phyloP scores from a whole-genome alignment of 2,888 invertebrate species.

The Thereva unica region DNA sequence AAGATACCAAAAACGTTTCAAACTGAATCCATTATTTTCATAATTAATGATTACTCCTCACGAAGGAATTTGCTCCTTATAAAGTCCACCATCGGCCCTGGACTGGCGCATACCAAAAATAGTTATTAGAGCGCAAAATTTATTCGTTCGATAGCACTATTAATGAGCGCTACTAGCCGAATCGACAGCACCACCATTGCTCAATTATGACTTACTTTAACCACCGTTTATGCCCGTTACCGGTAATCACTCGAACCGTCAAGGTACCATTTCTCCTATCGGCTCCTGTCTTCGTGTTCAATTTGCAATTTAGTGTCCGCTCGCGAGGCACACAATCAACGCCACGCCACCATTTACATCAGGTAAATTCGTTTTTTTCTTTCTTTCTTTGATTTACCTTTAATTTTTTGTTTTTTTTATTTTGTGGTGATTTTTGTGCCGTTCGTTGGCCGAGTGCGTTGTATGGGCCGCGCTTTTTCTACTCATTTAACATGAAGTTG shows the following conservation, averaged over 20 bases:
- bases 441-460: conserved; percentile 15
- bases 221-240: conserved; percentile 10
- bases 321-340: conserved; percentile 33
- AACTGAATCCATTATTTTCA: no score
- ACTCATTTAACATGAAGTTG: conserved; percentile 23
- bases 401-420: conserved; percentile 20
- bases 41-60: no score
- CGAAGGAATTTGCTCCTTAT: no score
- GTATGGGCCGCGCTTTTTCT: conserved; percentile 10
- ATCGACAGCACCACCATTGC: no score
- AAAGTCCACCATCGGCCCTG: no score
- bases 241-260: conserved; percentile 33
- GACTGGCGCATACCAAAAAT: no score
- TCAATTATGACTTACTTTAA: conserved; percentile 32
- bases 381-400: conserved; percentile 12
- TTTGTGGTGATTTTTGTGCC: conserved; percentile 3
- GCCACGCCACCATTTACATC: conserved; percentile 29
- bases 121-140: no score
- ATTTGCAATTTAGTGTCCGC: conserved; percentile 40
- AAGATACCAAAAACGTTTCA: no score
- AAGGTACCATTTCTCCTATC: conserved; percentile 40
- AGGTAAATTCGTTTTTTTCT: conserved; percentile 27
- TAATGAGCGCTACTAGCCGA: no score
- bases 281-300: conserved; percentile 37
- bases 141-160: no score